Conservation (phyloP, 2,113 vertebrate genomes). For the Ginglymostoma cirratum region DNA sequence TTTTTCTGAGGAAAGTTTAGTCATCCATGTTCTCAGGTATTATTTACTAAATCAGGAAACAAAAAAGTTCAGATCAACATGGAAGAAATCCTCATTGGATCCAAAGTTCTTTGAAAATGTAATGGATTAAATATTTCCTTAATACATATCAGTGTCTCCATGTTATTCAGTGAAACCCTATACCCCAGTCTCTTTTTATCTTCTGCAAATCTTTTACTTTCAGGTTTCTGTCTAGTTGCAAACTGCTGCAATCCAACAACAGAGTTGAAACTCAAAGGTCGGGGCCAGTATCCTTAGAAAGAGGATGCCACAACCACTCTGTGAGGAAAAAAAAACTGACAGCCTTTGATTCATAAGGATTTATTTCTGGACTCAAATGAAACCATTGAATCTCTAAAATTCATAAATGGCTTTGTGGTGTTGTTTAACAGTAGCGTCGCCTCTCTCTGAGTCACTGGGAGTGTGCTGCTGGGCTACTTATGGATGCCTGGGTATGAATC, state of each 20-base stretch:
- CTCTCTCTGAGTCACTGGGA: neutral
- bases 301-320: neutral
- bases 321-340: neutral
- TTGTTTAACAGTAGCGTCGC: slow-evolving; percentile 9
- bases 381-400: neutral
- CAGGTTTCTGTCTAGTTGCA: neutral
- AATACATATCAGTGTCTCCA: neutral
- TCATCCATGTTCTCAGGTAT: neutral
- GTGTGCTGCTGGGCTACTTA: neutral
- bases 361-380: slow-evolving; percentile 10
- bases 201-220: neutral
- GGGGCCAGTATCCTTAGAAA: neutral
- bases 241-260: neutral
- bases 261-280: neutral
- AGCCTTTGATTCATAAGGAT: neutral
- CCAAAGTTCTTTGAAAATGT: neutral
- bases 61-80: neutral
- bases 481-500: slow-evolving; percentile 24
- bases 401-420: neutral
- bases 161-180: neutral
- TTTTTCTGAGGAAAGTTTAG: neutral
- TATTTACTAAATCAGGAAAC: neutral
- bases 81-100: neutral
- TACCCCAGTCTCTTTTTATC: neutral
- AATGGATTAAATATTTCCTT: neutral